Percentiles rank a stretch among this genome's conserved stretches.
These are phyloP conservation scores for Oceanodroma leucorhoa DNA, from an alignment of 2,797 vertebrate genomes.

Conservation along the genomic window DNA sequence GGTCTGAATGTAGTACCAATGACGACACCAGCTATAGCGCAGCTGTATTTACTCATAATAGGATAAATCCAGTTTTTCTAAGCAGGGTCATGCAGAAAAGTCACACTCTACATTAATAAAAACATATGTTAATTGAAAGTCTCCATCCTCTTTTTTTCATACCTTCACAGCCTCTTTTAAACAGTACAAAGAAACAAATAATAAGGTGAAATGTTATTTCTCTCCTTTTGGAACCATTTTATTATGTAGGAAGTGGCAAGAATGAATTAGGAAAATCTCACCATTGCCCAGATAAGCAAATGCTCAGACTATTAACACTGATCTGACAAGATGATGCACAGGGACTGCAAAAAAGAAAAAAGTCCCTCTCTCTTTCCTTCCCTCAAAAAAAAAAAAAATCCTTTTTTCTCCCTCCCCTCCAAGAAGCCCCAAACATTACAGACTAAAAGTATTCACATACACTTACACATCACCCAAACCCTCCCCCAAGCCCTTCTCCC, in stretches of 20 bases:
- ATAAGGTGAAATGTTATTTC: background rate
- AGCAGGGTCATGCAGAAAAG: background rate
- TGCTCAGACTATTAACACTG: background rate
- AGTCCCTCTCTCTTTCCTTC: background rate
- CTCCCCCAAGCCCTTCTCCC: background rate
- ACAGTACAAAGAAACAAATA: background rate
- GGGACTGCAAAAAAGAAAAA: background rate
- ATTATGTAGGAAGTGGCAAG: background rate
- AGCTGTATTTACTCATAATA: background rate
- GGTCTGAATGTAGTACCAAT: background rate
- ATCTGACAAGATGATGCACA: background rate
- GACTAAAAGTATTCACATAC: background rate
- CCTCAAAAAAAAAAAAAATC: background rate
- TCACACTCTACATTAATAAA: background rate
- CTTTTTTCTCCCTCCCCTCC: background rate
- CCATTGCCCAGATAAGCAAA: background rate
- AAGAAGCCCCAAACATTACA: background rate
- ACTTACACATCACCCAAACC: background rate
- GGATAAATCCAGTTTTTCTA: background rate
- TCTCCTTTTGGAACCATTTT: background rate
- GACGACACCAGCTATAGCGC: background rate
- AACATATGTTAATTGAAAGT: background rate
- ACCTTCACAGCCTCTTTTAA: background rate
- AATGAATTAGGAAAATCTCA: background rate
- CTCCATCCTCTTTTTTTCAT: background rate